These are phyloP conservation scores for Mnemiopsis leidyi DNA, from an alignment of 37 sponge, comb jelly and placozoan genomes.

Conservation along the genomic window DNA sequence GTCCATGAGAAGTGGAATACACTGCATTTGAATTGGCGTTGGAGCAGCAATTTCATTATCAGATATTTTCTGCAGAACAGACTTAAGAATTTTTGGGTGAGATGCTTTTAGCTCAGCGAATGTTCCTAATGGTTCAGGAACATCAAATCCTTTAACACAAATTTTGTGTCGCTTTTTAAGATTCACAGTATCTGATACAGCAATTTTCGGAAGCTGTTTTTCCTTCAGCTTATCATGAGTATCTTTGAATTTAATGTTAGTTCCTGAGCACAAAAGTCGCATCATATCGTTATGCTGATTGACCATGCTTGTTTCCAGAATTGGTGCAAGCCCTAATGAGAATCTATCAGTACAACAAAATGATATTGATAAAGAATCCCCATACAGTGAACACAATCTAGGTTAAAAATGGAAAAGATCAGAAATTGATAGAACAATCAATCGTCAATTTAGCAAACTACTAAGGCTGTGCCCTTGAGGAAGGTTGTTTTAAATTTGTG, in stretches of 20 bases:
- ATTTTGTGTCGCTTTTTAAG: constrained; percentile 81
- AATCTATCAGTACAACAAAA: no score
- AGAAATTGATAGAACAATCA: no score
- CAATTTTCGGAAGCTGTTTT: background rate
- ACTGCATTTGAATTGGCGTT: constrained; percentile 96
- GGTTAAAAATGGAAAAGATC: no score
- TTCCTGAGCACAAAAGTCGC: background rate
- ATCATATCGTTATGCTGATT: background rate
- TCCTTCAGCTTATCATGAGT: background rate
- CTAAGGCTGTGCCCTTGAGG: no score
- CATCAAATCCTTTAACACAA: constrained; percentile 79
- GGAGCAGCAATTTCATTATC: constrained; percentile 72
- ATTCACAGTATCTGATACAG: background rate
- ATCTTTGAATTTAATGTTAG: background rate
- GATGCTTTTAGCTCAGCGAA: constrained; percentile 70
- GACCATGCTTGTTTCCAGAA: no score
- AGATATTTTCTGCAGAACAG: background rate
- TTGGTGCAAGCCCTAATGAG: no score
- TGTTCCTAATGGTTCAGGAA: constrained; percentile 76
- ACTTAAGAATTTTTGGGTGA: constrained; percentile 17
- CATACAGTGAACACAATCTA: no score
- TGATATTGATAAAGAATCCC: no score
- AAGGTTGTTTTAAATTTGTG: no score
- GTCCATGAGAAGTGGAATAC: constrained; percentile 81
- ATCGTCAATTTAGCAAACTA: no score